Conservation (phyloP, 2,113 vertebrate species). For the Nansenia antarctica region DNA sequence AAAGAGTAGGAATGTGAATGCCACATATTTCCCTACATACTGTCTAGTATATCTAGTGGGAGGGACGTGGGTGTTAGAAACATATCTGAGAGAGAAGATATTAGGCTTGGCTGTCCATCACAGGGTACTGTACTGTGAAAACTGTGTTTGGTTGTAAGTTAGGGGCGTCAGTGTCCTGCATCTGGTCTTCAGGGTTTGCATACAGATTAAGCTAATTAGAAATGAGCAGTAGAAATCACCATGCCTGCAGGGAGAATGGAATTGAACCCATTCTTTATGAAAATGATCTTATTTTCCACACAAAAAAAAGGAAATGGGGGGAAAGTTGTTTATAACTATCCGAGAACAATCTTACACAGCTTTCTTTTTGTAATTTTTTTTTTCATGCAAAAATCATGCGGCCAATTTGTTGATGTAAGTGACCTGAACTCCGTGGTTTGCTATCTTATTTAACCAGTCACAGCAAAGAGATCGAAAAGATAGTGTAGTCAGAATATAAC, state of each 20-base stretch:
- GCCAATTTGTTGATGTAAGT: slow-evolving; percentile 99
- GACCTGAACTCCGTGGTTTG: slow-evolving; percentile 95
- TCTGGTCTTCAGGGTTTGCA: slow-evolving; percentile 43
- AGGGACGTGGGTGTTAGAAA: slow-evolving; percentile 24
- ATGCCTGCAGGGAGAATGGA: slow-evolving; percentile 23
- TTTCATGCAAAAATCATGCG: slow-evolving; percentile 99
- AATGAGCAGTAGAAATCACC: slow-evolving; percentile 42
- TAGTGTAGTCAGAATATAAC: slow-evolving; percentile 50
- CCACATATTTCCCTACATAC: slow-evolving; percentile 42
- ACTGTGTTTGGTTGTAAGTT: slow-evolving; percentile 26
- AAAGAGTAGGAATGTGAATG: slow-evolving; percentile 9
- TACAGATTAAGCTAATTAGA: slow-evolving; percentile 55
- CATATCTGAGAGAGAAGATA: background rate
- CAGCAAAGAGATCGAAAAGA: slow-evolving; percentile 65
- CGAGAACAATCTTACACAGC: slow-evolving; percentile 95
- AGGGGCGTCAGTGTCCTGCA: slow-evolving; percentile 42
- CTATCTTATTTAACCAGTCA: slow-evolving; percentile 88
- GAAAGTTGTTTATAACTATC: slow-evolving; percentile 75
- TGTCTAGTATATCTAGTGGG: slow-evolving; percentile 36
- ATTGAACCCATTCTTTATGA: slow-evolving; percentile 40
- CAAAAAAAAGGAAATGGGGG: slow-evolving; percentile 35
- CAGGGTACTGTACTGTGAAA: slow-evolving; percentile 8
- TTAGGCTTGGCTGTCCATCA: slow-evolving; percentile 21
- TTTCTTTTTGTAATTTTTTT: slow-evolving; percentile 97
- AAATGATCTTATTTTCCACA: slow-evolving; percentile 27